These are phyloP conservation scores for Prosapia bicincta DNA, from an alignment of 2,888 invertebrate genomes.

Conservation along the genomic window DNA sequence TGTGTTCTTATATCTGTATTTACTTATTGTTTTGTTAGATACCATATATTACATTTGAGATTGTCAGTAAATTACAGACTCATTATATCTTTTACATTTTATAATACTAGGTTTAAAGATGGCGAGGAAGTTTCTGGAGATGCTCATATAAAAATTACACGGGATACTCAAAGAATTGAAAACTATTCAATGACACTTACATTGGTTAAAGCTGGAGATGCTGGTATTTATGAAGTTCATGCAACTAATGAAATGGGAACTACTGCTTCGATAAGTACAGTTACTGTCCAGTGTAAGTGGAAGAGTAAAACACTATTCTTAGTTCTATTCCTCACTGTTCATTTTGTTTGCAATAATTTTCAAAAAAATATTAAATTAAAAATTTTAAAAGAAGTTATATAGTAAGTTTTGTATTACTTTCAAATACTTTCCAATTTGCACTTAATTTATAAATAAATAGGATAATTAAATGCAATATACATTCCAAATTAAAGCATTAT, in stretches of 20 bases:
- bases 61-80: background rate
- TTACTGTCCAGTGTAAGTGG: constrained; percentile 82
- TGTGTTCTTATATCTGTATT: background rate
- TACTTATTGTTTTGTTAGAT: background rate
- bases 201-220: constrained; percentile 75
- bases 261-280: constrained; percentile 75
- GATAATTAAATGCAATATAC: too few relatives aligned
- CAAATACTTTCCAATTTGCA: too few relatives aligned
- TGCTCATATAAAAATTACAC: constrained; percentile 74
- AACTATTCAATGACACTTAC: constrained; percentile 79
- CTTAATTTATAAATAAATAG: too few relatives aligned
- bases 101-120: constrained; percentile 63
- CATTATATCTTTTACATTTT: too few relatives aligned
- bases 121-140: constrained; percentile 68
- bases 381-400: too few relatives aligned
- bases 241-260: constrained; percentile 85
- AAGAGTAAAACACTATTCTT: background rate
- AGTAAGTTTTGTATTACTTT: too few relatives aligned
- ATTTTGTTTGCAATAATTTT: background rate
- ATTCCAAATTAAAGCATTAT: too few relatives aligned
- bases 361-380: background rate
- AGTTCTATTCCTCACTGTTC: background rate
- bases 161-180: constrained; percentile 70
- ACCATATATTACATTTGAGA: background rate
- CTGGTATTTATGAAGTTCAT: constrained; percentile 86